Percentiles rank a stretch among this genome's conserved stretches.
Conservation (phyloP, 2,888 invertebrate species). For the Apotomis turbidana region DNA sequence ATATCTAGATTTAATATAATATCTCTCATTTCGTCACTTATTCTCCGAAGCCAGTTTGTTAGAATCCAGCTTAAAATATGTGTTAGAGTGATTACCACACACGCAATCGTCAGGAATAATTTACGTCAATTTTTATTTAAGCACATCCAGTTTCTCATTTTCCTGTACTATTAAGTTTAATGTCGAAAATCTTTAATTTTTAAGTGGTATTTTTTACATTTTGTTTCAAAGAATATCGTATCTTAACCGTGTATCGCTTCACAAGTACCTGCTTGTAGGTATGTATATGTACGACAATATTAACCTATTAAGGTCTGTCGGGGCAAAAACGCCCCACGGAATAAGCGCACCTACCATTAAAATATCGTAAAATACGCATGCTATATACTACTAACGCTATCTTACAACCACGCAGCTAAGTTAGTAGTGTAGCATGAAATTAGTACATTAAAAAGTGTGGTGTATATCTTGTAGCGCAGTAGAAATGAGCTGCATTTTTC, state of each 20-base stretch:
- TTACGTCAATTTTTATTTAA: slow-evolving; percentile 41
- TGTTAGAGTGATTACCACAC: slow-evolving; percentile 45
- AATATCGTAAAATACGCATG: too few relatives aligned
- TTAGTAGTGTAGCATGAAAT: too few relatives aligned
- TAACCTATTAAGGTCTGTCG: slow-evolving; percentile 41
- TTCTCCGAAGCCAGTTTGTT: too few relatives aligned
- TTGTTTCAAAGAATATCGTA: slow-evolving; percentile 16
- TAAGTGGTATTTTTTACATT: neutral
- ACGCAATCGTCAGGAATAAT: slow-evolving; percentile 30
- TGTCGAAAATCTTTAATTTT: slow-evolving; percentile 14
- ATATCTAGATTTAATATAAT: too few relatives aligned
- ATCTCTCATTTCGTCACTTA: too few relatives aligned
- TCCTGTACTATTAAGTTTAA: slow-evolving; percentile 27
- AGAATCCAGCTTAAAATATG: neutral
- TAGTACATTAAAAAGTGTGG: too few relatives aligned
- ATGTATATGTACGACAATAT: slow-evolving; percentile 70
- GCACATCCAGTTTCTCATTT: slow-evolving; percentile 44
- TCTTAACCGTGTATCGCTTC: slow-evolving; percentile 59
- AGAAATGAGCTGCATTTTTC: too few relatives aligned
- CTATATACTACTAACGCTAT: too few relatives aligned
- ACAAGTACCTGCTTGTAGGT: slow-evolving; percentile 73
- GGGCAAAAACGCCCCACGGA: too few relatives aligned
- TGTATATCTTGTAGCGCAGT: too few relatives aligned
- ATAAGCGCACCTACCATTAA: too few relatives aligned
- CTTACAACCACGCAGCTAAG: too few relatives aligned